A percentile compares a stretch with the other conserved stretches of the same genome.
These are phyloP conservation scores for Microcebus ravelobensis DNA, from an alignment of 2,113 vertebrate species.

Conservation along the genomic window DNA sequence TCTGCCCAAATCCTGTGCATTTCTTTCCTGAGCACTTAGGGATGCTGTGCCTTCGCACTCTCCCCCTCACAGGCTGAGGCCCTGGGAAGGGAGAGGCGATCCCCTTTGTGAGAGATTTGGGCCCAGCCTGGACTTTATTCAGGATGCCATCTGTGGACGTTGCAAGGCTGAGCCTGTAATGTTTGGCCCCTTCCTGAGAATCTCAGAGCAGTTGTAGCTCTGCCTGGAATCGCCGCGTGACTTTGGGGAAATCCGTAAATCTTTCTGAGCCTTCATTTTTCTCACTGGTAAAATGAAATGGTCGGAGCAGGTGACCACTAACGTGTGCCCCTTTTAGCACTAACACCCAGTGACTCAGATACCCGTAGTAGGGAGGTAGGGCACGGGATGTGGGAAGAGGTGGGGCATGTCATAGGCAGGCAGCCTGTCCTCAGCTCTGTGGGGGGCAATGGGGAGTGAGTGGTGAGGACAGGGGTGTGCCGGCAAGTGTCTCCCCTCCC, in stretches of 20 bases:
- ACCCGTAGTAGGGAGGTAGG: not conserved
- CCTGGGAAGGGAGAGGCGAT: not conserved
- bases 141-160: not conserved
- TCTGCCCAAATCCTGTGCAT: not conserved
- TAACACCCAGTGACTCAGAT: not conserved
- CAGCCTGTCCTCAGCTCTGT: not conserved
- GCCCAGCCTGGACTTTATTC: not conserved
- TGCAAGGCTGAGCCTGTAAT: not conserved
- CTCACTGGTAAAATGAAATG: not conserved
- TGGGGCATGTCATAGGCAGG: rapidly evolving
- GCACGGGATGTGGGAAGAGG: not conserved
- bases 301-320: not conserved
- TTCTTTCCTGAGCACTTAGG: not conserved
- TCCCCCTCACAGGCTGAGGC: not conserved
- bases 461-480: not conserved
- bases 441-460: not conserved
- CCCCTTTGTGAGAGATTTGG: not conserved
- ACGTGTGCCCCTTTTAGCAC: not conserved
- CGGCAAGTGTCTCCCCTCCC: rapidly evolving
- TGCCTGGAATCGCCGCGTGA: not conserved
- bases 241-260: not conserved
- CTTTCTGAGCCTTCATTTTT: not conserved
- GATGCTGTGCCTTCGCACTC: not conserved
- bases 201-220: not conserved
- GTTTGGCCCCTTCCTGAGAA: not conserved